Evolutionary conservation across 2,113 vertebrate genomes (phyloP), one percentile per base, ranked within the genome.

Genomic region (Uria lomvia): DNA sequence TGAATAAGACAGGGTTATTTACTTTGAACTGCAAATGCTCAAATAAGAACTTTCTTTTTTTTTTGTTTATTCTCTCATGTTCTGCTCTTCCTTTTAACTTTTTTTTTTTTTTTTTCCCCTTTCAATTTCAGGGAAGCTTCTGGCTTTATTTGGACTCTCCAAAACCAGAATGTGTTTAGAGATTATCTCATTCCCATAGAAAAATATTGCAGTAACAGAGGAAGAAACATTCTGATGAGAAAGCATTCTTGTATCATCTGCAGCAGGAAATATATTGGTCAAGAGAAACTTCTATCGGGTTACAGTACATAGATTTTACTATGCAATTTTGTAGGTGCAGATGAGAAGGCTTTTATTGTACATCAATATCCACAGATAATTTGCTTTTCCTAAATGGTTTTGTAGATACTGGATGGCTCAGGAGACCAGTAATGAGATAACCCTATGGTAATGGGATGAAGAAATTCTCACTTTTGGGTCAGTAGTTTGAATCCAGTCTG

Each of bases 1-100:
- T 86, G 50, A 94, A 67, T 60, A 93, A 86, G 42, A 40, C 34
- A 70, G 53, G 29, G 42, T 19, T 95, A 94, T 94, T 97, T 95
- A 79, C 53, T 96, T 91, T 89, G 71, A 93, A 96, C 58, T 70
- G 23, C 52, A 94, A 96, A 94, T 97, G 86, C 58, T 84, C 42
- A 94, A 23, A 26, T 49, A 86, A 85, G 65, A 88, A 83, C 32
- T 92, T 92, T n/a, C 38, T 17, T n/a, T 88, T 10, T 1, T 6
- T 79, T 92, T 90, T 32, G 36, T 45, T 85, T 36, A 56, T 66
- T 71, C 11, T 85, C 7, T 94, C 45, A 11, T 63, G n/a, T 40
- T 50, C 17, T 80, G 4, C 22, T 84, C 5, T 22, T 55, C 6
- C 10, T 60, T 62, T 26, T 32, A 40, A 36, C 5, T 2, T 27